Base-by-base conservation (phyloP, 2,888 invertebrate genomes). In the Malthinus flaveolus region DNA sequence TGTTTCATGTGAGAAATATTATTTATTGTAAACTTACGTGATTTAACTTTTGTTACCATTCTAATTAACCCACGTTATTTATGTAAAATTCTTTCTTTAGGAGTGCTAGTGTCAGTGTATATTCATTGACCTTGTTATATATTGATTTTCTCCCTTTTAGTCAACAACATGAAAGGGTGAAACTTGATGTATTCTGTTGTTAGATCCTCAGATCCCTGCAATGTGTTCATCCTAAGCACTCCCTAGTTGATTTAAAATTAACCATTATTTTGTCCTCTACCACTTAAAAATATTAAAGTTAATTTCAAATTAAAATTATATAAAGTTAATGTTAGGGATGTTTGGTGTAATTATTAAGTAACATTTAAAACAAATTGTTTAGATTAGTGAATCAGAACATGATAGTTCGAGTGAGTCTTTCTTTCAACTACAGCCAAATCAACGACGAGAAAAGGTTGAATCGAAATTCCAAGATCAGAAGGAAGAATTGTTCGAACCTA, bases 61-160 rank as follows among this genome's bases (percentile, higher is more conserved):
- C 23, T 23, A 23, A 23, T 50, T 37, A 50, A 50, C 42, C 32
- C 8, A 50, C 33, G 6, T 32, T 47, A 32, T 35, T 32, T 32
- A 31, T 50, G 37, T 34, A 33, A 9, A 31, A 37, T 47, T 57
- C 32, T 35, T 44, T 52, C 31, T 47, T 54, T 57, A 68, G 70
- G 68, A 68, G 68, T 67, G 68, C 59, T 66, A 62, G 62, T 59
- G 54, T 61, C 56, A 60, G 56, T 23, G 45, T 42, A 12, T 56
- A 53, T 55, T 51, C 50, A 39, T 45, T 68, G 71, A 70, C 73
- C 72, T 73, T 73, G 73, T 71, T 71, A 59, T 59, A 68, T 72
- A 72, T 73, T 72, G 72, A 73, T 73, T 73, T 72, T 73, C 70
- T 64, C 64, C 60, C 48, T 44, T 45, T 34, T 55, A 60, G 59